Base-by-base conservation (phyloP, 2,888 invertebrate genomes). In the Brenthis ino region DNA sequence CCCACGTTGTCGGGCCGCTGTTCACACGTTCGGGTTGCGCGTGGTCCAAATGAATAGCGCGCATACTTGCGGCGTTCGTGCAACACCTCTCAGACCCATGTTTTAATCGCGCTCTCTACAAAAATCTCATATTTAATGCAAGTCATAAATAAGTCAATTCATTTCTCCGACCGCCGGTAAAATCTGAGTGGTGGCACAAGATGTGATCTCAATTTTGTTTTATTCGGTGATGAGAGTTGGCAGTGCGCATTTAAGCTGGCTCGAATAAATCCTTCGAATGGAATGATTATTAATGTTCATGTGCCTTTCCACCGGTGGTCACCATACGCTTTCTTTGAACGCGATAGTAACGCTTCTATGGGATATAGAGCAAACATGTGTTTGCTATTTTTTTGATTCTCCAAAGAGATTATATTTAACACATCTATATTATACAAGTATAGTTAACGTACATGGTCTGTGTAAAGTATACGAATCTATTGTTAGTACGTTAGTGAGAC, bases 11-110 rank as follows among this genome's bases (percentile, higher is more conserved):
- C 84, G 93, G 33, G 93, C 93, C 64, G 93, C 93, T 16, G 92
- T 93, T 11, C 93, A 93, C 79, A 93, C 93, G 12, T 92, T 93
- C 76, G 93, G 93, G 1, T 76, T 92, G 65, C 85, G 92, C 61
- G 92, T 93, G 58, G 93, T 93, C 63, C 92, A 93, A 75, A 92
- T 93, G 91, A 93, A 93, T 79, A 93, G 92, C 76, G 89, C 92
- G 2, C 92, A 93, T 72, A 93, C 93, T 5, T 93, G 93, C 70
- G 93, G 93, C 51, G 93, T 92, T 55, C 88, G 93, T 64, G 93
- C 93, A 55, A 91, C 91, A 2, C 93, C 93, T 1, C 83, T 92
- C 43, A 81, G 88, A 72, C 92, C 93, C 67, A 93, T 93, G 92
- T 93, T 93, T 79, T 91, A 86, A 70, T 67, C 50, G 56, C 54